Evolutionary conservation across 1,140 invertebrate genomes (phyloP).

Genomic region (Drosophila pruinosa): DNA sequence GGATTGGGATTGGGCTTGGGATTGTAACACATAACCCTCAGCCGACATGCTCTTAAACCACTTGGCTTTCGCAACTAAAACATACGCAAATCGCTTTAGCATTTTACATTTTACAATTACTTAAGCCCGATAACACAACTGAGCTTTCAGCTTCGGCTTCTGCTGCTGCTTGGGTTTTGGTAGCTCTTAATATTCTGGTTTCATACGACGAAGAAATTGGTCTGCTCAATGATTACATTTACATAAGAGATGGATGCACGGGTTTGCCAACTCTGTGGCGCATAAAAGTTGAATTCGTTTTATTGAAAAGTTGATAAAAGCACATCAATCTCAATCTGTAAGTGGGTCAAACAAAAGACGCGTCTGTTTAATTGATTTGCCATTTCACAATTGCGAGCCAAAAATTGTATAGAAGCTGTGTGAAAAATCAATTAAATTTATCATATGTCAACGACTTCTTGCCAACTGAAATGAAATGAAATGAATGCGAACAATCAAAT

Average conservation of each 20-base stretch:
- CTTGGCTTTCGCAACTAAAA: constrained; percentile 53
- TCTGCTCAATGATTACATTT: constrained; percentile 41
- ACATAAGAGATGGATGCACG: constrained; percentile 36
- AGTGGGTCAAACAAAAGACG: constrained; percentile 40
- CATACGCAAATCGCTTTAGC: constrained; percentile 55
- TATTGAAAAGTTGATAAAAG: constrained; percentile 40
- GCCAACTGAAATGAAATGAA: constrained; percentile 58
- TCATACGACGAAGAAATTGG: constrained; percentile 23
- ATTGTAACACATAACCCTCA: no score
- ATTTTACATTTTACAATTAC: constrained; percentile 73
- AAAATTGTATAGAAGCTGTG: neutral
- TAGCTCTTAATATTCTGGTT: constrained; percentile 13
- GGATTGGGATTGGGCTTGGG: no score
- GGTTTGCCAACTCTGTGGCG: constrained; percentile 1
- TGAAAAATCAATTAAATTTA: constrained; percentile 63
- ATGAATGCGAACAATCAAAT: constrained; percentile 59
- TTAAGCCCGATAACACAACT: constrained; percentile 50
- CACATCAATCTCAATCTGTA: constrained; percentile 51
- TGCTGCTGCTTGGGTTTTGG: neutral
- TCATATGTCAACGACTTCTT: constrained; percentile 51
- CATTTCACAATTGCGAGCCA: constrained; percentile 32
- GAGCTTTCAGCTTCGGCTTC: constrained; percentile 2
- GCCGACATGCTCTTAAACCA: constrained; percentile 15
- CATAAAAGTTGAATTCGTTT: constrained; percentile 8
- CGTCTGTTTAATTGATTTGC: constrained; percentile 60